These are phyloP conservation scores for Nomada ruficornis DNA, from an alignment of 2,888 invertebrate species.

Conservation along the genomic window DNA sequence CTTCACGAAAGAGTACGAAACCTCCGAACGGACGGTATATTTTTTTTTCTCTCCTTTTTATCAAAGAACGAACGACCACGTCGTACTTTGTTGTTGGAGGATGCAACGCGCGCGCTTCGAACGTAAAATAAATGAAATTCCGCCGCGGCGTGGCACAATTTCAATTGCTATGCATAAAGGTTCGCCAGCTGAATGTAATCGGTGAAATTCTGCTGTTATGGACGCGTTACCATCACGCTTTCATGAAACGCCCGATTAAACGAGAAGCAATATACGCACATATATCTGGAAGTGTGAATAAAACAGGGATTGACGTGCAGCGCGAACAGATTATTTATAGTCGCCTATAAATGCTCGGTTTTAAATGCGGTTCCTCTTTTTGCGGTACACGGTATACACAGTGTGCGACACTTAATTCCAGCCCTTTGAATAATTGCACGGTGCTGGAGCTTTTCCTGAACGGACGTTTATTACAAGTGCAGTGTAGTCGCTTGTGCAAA, in stretches of 20 bases:
- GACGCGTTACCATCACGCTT: not conserved
- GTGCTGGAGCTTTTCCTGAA: not conserved
- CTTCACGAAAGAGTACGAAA: not conserved
- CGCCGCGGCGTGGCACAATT: not conserved
- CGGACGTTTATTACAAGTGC: constrained; percentile 27
- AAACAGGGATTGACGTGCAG: not conserved
- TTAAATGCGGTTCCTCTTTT: not conserved
- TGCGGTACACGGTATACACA: not conserved
- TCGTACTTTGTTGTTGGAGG: no score
- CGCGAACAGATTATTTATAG: not conserved
- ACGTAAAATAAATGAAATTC: constrained; percentile 17
- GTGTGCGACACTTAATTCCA: constrained; percentile 10
- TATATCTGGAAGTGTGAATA: not conserved
- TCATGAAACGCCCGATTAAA: not conserved
- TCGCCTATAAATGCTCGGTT: not conserved
- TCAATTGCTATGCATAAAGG: not conserved
- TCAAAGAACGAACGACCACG: not conserved
- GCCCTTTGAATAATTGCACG: constrained; percentile 40
- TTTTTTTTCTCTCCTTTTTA: not conserved
- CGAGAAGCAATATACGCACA: not conserved
- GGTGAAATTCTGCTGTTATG: not conserved
- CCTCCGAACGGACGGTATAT: not conserved
- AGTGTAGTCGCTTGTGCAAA: constrained; percentile 24
- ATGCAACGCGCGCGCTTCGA: no score
- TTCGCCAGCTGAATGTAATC: not conserved